Base-by-base conservation (phyloP, 2,888 invertebrate genomes). In the Xylota segnis region DNA sequence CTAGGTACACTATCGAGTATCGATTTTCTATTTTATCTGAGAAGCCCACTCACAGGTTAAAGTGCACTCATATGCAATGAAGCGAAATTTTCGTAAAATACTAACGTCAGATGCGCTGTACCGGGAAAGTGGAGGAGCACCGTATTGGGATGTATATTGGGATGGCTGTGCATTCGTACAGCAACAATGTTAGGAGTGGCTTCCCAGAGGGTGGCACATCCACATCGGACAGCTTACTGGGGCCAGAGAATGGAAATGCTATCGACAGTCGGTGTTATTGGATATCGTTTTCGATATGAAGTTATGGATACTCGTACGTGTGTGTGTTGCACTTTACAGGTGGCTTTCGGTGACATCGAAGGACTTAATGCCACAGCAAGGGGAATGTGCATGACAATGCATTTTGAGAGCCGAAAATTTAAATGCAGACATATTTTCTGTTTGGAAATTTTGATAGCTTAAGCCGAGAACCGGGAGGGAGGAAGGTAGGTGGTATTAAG, bases 241-340 rank as follows among this genome's bases (percentile, higher is more conserved):
- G 29, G 43, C 14, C 56, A 7, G 37, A 72, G 47, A 32, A 59
- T 81, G 56, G 56, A 40, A 83, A 71, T 56, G 37, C 58, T 59
- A 66, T 68, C 43, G 59, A 68, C 68, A 82, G 70, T 52, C 63
- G 59, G 82, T 70, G 63, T 70, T 74, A 78, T 78, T 63, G 74
- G 78, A 78, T 78, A 74, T 70, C 74, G 66, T 71, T 63, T 78
- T 74, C 61, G 70, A 83, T 83, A 74, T 78, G 63, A 83, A 83
- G 70, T 83, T 78, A 83, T 83, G 78, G 61, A 54, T 61, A n/a
- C n/a, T n/a, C n/a, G 59, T 78, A 59, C 52, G 32, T 0, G 7
- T 23, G 23, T 23, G 23, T 23, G 40, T 70, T 72, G 74, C 50
- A 65, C 43, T 74, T 83, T 83, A 40, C 63, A 78, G 29, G 66